phyloP scores from a whole-genome alignment of 92 coral and sea anemone genomes.

The Epizoanthus scotinus region DNA sequence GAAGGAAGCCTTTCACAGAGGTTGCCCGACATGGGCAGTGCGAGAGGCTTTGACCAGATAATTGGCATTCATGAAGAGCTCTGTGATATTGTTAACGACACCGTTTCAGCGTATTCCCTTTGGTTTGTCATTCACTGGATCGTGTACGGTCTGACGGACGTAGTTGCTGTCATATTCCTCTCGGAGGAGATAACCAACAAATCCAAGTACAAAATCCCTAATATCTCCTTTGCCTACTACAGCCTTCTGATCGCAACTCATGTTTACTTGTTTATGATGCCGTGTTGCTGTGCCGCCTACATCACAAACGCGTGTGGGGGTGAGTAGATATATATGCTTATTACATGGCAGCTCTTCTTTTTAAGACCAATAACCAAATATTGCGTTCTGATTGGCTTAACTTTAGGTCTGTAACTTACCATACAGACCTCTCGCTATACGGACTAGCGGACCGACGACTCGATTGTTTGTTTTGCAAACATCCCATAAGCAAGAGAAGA shows the following conservation, averaged over 20 bases:
- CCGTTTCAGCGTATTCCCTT: conserved; percentile 67
- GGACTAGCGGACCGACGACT: too few species aligned
- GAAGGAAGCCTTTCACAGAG: too few species aligned
- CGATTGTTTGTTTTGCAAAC: too few species aligned
- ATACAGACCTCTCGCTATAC: too few species aligned
- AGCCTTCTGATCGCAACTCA: conserved; percentile 53
- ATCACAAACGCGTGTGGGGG: conserved; percentile 78
- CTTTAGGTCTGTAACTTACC: too few species aligned
- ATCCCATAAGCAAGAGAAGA: too few species aligned
- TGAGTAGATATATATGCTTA: conserved; percentile 24
- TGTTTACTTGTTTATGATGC: conserved; percentile 66
- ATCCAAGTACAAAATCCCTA: conserved; percentile 32
- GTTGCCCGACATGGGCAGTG: neutral
- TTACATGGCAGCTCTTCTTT: too few species aligned
- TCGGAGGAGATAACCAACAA: conserved; percentile 61
- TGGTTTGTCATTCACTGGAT: conserved; percentile 87
- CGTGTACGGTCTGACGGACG: conserved; percentile 57
- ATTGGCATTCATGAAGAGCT: conserved; percentile 61
- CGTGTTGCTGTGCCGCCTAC: conserved; percentile 80
- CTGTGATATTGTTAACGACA: conserved; percentile 61
- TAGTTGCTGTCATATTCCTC: conserved; percentile 60
- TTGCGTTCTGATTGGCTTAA: too few species aligned
- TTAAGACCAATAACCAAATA: too few species aligned
- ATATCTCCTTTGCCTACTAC: conserved; percentile 49
- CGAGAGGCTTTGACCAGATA: conserved; percentile 37